These are phyloP conservation scores for Microctonus brassicae DNA, from an alignment of 2,888 invertebrate genomes.

Conservation along the genomic window DNA sequence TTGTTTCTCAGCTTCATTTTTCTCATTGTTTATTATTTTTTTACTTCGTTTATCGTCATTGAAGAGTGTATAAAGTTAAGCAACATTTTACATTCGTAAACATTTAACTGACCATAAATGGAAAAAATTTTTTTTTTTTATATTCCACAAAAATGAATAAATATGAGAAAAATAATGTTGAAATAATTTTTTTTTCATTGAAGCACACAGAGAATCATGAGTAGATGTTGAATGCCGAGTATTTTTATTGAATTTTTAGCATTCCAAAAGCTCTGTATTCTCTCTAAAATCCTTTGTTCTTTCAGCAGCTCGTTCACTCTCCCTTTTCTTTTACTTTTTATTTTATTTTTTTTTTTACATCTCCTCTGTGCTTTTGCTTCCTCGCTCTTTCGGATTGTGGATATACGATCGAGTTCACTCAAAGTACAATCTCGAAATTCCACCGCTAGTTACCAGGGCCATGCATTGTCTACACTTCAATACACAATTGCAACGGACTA, in stretches of 20 bases:
- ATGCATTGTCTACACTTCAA: not conserved
- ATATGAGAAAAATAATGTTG: too few species aligned
- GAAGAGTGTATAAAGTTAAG: too few species aligned
- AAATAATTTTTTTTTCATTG: too few species aligned
- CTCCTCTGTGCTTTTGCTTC: not conserved
- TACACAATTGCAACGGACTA: conserved; percentile 4
- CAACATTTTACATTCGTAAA: too few species aligned
- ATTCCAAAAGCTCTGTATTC: not conserved
- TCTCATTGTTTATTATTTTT: not conserved
- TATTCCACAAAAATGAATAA: too few species aligned
- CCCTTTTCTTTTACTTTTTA: too few species aligned
- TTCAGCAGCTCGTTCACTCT: not conserved
- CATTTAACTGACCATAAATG: too few species aligned
- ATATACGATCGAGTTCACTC: not conserved
- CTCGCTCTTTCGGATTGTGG: not conserved
- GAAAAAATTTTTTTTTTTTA: too few species aligned
- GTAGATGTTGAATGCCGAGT: not conserved
- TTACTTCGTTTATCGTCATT: too few species aligned
- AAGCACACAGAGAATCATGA: too few species aligned
- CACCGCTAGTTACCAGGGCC: not conserved
- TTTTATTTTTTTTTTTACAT: not conserved
- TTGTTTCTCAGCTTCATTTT: not conserved
- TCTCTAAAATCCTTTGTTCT: not conserved
- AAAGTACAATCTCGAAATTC: conserved; percentile 13
- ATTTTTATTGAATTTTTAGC: conserved; percentile 1